Percentiles rank a stretch among this genome's conserved stretches.
phyloP scores from a whole-genome alignment of 2,797 vertebrate species.

The Alauda arvensis region DNA sequence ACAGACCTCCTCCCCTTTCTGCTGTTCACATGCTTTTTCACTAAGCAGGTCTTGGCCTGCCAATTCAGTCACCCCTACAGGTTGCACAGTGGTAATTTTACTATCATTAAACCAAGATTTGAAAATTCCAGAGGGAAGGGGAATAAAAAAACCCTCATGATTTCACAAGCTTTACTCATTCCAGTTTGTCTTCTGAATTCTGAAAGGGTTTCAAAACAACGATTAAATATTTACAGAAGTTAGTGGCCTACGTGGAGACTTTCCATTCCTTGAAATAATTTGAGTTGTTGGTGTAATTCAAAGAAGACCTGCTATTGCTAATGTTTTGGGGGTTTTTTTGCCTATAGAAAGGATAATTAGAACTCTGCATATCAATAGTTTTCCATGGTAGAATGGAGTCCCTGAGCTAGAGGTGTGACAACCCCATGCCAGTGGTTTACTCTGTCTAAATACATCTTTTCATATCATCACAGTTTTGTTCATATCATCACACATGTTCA shows the following conservation, averaged over 20 bases:
- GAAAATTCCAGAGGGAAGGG: background rate
- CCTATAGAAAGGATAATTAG: background rate
- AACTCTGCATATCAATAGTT: background rate
- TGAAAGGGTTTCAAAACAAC: background rate
- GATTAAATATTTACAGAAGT: background rate
- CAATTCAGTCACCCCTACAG: background rate
- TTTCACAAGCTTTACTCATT: background rate
- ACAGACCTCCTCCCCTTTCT: background rate
- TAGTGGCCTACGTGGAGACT: background rate
- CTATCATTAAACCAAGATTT: conserved; percentile 18
- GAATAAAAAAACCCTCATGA: rapidly evolving
- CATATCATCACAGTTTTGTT: background rate
- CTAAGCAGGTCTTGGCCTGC: conserved; percentile 4
- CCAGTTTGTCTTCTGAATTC: background rate
- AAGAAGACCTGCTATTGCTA: background rate
- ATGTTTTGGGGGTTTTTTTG: background rate
- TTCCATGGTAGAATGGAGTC: background rate
- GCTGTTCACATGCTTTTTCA: background rate
- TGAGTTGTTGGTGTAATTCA: background rate
- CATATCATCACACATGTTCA: background rate
- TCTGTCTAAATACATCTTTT: background rate
- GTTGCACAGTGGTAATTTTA: conserved; percentile 3
- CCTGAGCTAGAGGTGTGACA: background rate
- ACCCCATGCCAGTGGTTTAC: background rate
- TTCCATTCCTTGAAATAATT: background rate